Base-by-base conservation (phyloP, 2,888 invertebrate species). In the Drosophila mimica region DNA sequence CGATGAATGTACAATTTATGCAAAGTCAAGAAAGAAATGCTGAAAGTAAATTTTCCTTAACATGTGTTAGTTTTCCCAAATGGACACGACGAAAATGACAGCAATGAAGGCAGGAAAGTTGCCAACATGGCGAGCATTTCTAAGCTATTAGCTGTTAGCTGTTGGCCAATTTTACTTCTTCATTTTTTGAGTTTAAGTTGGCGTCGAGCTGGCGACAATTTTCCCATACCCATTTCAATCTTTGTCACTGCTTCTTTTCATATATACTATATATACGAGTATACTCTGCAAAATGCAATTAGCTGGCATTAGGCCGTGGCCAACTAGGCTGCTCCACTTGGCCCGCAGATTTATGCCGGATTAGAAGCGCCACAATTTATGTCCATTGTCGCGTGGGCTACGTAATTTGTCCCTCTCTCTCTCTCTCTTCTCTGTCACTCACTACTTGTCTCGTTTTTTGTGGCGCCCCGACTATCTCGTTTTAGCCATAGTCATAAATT, bases 281-380 rank as follows among this genome's bases (percentile, higher is more conserved):
- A 6, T 11, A 25, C 17, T 28, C 6, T 53, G 61, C 43, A 67
- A 83, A 83, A 79, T 86, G 87, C 83, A 84, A 84, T 87, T 89
- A 88, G 88, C 67, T 76, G 67, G 56, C 70, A 68, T 75, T 73
- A 73, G 70, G 76, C 63, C 28, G 62, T 33, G 43, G 68, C 76
- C 68, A 86, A 83, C 68, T 70, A 53, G 65, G 65, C 66, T 70
- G 87, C 52, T 62, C 79, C 77, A 79, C 33, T 79, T 76, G 59
- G 59, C 31, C 28, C 63, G 59, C 56, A 66, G 80, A 71, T 75
- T 79, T 76, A 78, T 68, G 74, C 48, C 68, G 74, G 73, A 81
- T 83, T 81, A 78, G 79, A 81, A 75, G 31, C 36, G 65, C 58
- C 54, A 57, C 60, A 78, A 89, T 89, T 86, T 76, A 83, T 76